Evolutionary conservation across 2,113 vertebrate species (phyloP), one percentile per base, ranked within the genome.

Genomic region (Loxodonta africana): DNA sequence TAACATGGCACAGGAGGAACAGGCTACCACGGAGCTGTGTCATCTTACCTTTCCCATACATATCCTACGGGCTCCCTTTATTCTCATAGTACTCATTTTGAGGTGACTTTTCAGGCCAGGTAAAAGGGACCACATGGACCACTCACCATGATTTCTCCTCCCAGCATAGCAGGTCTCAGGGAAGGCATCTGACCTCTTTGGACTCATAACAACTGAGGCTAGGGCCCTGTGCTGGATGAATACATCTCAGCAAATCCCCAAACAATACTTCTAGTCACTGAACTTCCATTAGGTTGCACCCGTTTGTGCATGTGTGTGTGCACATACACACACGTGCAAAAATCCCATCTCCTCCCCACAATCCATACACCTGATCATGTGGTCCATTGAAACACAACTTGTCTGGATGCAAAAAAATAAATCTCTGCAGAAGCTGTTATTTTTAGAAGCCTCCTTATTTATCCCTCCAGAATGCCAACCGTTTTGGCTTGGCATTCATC

Each of bases 381-480:
- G 73, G 88, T 74, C 93, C 83, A 20, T 7, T 2, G 10, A 53
- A 93, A 88, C 67, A 63, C 62, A 44, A 67, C 81, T 86, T 33
- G 30, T 84, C 90, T 60, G 87, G 84, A 76, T 8, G 46, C 4
- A 44, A 88, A 90, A 74, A 91, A 93, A 37, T 37, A 94, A 96
- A 90, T 83, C 60, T 65, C 80, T 69, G 51, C 53, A 57, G 84
- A 69, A 76, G 57, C 80, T 62, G 74, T 71, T 88, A 25, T 62
- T 93, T 96, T 90, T 26, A 77, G 76, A 96, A 82, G 63, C 62
- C 76, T 48, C 28, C 78, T 62, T 83, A 30, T 62, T 62, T 83
- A 30, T 62, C 86, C 73, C 60, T 95, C 76, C 81, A 28, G 83
- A 71, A 96, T 88, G 97, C 89, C 89, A 67, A 51, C 83, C 53